These are phyloP conservation scores for Elephantulus edwardii DNA, from an alignment of 2,113 vertebrate genomes.

Conservation along the genomic window DNA sequence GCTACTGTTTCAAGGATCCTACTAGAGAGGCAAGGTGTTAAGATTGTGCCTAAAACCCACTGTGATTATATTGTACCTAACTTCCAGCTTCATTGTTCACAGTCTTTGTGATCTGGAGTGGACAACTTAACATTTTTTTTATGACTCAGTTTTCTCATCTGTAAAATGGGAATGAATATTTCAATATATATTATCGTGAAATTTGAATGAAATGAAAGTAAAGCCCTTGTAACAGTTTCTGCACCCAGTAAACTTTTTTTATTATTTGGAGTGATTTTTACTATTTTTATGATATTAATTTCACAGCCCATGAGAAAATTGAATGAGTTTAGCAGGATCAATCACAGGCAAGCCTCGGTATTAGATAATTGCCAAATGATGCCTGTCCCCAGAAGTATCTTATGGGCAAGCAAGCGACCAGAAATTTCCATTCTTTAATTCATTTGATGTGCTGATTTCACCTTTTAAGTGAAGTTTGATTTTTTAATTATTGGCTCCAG, in stretches of 20 bases:
- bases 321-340: background rate
- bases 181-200: background rate
- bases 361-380: background rate
- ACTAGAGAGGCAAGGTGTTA: background rate
- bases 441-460: background rate
- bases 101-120: background rate
- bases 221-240: background rate
- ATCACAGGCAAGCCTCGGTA: background rate
- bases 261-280: too few species aligned
- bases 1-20: background rate
- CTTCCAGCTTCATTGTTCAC: background rate
- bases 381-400: background rate
- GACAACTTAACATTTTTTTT: background rate
- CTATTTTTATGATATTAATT: too few species aligned
- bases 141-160: conserved; percentile 14
- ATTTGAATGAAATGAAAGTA: background rate
- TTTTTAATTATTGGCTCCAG: background rate
- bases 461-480: conserved; percentile 25
- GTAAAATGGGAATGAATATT: conserved; percentile 26
- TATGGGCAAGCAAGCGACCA: background rate
- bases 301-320: conserved; percentile 9
- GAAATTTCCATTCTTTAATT: conserved; percentile 3
- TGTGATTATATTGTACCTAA: background rate
- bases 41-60: background rate
- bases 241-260: background rate